Percentiles rank a stretch among this genome's conserved stretches.
Evolutionary conservation across 2,888 invertebrate genomes (phyloP).

Genomic region (Helobdella robusta): DNA sequence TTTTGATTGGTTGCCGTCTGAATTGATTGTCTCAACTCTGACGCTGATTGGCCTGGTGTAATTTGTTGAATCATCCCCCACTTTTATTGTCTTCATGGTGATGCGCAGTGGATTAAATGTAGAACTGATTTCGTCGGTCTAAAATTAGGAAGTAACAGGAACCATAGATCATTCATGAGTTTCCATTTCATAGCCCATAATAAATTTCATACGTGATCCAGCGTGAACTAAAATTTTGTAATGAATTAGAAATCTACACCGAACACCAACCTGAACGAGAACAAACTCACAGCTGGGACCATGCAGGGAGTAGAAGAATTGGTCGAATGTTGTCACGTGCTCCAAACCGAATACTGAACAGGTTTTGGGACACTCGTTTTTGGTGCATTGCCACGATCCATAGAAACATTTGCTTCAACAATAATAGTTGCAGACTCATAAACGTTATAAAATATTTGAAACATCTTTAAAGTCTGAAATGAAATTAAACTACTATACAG

Average conservation of each 20-base stretch:
- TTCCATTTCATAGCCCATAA: no score
- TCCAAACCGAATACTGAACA: constrained; percentile 16
- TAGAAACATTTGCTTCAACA: constrained; percentile 4
- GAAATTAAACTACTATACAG: no score
- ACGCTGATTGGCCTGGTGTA: not conserved
- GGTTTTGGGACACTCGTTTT: constrained; percentile 15
- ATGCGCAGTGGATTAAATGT: not conserved
- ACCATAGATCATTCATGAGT: not conserved
- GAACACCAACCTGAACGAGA: not conserved
- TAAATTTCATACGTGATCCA: no score
- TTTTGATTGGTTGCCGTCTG: no score
- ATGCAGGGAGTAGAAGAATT: constrained; percentile 6
- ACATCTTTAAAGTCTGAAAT: not conserved
- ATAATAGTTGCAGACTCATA: not conserved
- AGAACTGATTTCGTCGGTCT: no score
- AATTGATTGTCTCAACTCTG: not conserved
- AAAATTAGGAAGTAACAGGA: not conserved
- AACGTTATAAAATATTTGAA: not conserved
- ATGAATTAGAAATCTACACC: no score
- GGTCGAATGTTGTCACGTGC: constrained; percentile 19
- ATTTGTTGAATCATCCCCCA: not conserved
- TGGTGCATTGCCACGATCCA: constrained; percentile 15
- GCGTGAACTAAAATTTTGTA: no score
- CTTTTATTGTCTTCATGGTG: not conserved
- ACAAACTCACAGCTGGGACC: constrained; percentile 16